Conservation (phyloP, 2,797 vertebrate genomes). For the Sebastes trivittatus region DNA sequence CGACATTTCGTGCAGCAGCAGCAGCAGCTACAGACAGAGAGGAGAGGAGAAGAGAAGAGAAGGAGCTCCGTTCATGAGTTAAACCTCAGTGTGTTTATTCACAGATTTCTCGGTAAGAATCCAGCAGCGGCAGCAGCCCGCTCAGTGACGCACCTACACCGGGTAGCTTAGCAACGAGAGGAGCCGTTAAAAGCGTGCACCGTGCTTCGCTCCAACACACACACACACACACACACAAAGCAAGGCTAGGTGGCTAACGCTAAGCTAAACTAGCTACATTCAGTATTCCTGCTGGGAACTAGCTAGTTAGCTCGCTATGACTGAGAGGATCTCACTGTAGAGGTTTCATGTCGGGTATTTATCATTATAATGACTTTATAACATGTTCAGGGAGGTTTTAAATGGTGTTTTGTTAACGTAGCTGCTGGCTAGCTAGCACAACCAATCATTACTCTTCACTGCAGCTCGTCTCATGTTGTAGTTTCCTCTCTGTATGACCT, state of each 20-base stretch:
- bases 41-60: constrained; percentile 28
- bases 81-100: constrained; percentile 71
- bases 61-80: constrained; percentile 51
- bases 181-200: constrained; percentile 21
- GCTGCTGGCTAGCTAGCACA: background rate
- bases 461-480: background rate
- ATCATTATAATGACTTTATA: background rate
- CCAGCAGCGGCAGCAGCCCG: constrained; percentile 34
- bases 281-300: background rate
- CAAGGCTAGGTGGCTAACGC: constrained; percentile 57
- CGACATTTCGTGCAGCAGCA: constrained; percentile 72
- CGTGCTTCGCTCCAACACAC: constrained; percentile 28
- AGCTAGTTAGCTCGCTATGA: background rate
- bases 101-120: constrained; percentile 81
- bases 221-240: constrained; percentile 42
- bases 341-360: background rate
- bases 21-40: background rate
- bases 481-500: background rate
- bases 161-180: background rate
- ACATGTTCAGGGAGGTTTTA: background rate
- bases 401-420: background rate
- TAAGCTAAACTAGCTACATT: constrained; percentile 16
- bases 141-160: constrained; percentile 26
- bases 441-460: background rate
- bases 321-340: background rate